Conservation (phyloP, 2,113 vertebrate genomes). For the Taurulus bubalis region DNA sequence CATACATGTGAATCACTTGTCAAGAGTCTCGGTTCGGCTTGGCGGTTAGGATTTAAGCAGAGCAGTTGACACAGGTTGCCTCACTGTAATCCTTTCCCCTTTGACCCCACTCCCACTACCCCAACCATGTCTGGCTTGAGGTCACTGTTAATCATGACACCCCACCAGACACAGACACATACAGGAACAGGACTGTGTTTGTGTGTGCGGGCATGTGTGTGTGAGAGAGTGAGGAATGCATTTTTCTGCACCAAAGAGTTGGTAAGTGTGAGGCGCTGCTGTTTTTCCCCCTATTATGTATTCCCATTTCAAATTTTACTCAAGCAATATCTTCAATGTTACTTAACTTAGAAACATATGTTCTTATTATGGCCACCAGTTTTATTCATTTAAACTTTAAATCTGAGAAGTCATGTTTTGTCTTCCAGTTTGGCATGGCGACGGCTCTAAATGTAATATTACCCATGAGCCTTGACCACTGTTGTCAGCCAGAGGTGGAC, state of each 20-base stretch:
- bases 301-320: background rate
- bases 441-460: background rate
- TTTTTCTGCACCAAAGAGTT: conserved; percentile 5
- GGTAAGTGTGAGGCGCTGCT: background rate
- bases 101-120: conserved; percentile 58
- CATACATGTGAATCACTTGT: conserved; percentile 34
- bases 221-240: background rate
- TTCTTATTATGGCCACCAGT: background rate
- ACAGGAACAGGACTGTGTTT: conserved; percentile 10
- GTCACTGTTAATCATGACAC: conserved; percentile 64
- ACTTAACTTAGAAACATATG: background rate
- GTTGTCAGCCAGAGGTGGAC: background rate
- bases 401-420: background rate
- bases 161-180: conserved; percentile 30
- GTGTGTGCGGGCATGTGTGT: conserved; percentile 3
- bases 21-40: conserved; percentile 1
- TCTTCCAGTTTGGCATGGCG: background rate
- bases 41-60: conserved; percentile 53
- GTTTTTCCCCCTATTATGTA: background rate
- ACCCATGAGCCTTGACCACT: background rate
- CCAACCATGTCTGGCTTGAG: conserved; percentile 55
- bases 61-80: conserved; percentile 50
- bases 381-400: background rate
- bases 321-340: background rate
- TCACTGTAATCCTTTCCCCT: conserved; percentile 71